Conservation (phyloP, 2,797 vertebrate species). For the Bradypodion pumilum region DNA sequence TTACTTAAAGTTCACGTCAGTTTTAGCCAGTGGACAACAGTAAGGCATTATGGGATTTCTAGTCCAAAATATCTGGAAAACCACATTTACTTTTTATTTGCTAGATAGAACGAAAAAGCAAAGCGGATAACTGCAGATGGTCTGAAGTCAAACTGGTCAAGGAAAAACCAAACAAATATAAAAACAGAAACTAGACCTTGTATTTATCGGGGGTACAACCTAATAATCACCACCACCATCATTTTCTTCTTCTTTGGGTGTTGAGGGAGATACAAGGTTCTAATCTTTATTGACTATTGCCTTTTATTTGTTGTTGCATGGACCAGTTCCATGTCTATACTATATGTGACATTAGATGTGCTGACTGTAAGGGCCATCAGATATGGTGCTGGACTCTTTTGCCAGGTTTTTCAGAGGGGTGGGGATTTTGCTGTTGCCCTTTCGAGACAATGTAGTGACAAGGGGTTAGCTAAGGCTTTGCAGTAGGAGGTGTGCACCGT, state of each 20-base stretch:
- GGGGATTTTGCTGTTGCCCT: background rate
- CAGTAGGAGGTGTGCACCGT: background rate
- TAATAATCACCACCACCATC: too few relatives aligned
- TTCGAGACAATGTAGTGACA: background rate
- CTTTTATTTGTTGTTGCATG: background rate
- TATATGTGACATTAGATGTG: background rate
- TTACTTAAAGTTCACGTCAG: too few relatives aligned
- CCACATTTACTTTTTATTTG: too few relatives aligned
- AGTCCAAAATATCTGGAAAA: too few relatives aligned
- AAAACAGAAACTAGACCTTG: background rate
- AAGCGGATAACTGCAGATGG: background rate
- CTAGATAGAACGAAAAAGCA: background rate
- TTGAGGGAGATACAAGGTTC: too few relatives aligned
- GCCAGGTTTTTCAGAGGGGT: background rate
- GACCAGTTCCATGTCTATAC: background rate
- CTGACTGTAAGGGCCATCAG: background rate
- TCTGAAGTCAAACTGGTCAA: background rate
- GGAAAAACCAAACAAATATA: too few relatives aligned
- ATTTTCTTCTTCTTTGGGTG: too few relatives aligned
- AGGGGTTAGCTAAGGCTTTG: background rate
- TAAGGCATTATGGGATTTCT: too few relatives aligned
- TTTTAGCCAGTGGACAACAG: too few relatives aligned
- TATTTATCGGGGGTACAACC: background rate
- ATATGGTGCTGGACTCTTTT: background rate
- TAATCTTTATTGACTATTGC: too few relatives aligned